Conservation (phyloP, 2,113 vertebrate species). For the Indicator maculatus region DNA sequence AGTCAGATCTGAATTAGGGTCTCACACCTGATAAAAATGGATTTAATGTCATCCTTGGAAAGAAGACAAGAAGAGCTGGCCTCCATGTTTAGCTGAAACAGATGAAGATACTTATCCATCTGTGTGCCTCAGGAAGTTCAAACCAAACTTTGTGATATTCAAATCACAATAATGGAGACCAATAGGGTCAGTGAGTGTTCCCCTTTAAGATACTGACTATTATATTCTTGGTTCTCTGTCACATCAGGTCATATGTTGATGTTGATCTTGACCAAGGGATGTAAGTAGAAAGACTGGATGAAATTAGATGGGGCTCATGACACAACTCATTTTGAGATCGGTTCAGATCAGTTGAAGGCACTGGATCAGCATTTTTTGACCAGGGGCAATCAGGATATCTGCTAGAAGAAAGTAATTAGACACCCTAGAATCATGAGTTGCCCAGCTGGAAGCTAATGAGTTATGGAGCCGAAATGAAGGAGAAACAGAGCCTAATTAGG, state of each 20-base stretch:
- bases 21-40: constrained; percentile 43
- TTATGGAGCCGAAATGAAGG: constrained; percentile 59
- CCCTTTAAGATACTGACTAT: background rate
- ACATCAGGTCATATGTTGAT: background rate
- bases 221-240: background rate
- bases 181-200: background rate
- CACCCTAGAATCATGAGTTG: constrained; percentile 44
- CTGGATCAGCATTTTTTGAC: constrained; percentile 56
- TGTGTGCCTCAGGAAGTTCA: background rate
- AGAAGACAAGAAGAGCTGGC: background rate
- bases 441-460: constrained; percentile 72
- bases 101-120: background rate
- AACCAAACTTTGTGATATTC: background rate
- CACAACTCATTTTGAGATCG: constrained; percentile 46
- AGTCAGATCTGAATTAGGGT: constrained; percentile 35
- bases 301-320: constrained; percentile 34
- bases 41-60: constrained; percentile 33
- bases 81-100: background rate
- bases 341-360: constrained; percentile 43
- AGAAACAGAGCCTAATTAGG: constrained; percentile 63
- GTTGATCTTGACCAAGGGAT: constrained; percentile 24
- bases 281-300: background rate
- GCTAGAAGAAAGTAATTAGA: constrained; percentile 68
- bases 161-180: background rate
- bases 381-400: constrained; percentile 47